Base-by-base conservation (phyloP, 2,797 vertebrate species). In the Bovichtus variegatus region DNA sequence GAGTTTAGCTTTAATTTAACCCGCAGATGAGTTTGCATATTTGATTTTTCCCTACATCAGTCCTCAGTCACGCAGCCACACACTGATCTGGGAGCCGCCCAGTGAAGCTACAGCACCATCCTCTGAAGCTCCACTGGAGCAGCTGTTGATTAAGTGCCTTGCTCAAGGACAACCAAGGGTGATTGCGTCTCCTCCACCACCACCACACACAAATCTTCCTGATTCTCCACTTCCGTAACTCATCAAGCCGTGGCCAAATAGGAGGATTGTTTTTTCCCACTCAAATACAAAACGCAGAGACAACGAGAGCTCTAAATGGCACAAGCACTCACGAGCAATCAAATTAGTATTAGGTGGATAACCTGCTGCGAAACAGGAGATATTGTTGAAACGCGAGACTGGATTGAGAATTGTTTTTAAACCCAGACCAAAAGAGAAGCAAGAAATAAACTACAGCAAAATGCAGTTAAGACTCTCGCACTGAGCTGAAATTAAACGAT, bases 81-180 rank as follows among this genome's bases (percentile, higher is more conserved):
- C 11, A 4, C 21, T 21, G 15, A 70, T 25, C 27, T 46, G 53
- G 34, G 53, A 47, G 21, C 19, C 19, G 1, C 47, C 44, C 62
- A 19, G 59, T 21, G 9, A 25, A 9, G 40, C 55, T n/a, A 19
- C 31, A 53, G 51, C 73, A 9, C 19, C 41, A 3, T 38, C 57
- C 19, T 51, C 73, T 47, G 54, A 62, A 53, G 68, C 73, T 49
- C 59, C 29, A n/a, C 47, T 15, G 60, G 29, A 69, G 73, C 70
- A 77, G 84, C 75, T 80, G 83, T 16, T 82, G 82, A 83, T 83
- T 64, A 81, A 80, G 81, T 83, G 79, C 81, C 78, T 89, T 89
- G 69, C 82, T 89, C 72, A 87, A 83, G 40, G 68, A 85, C 82
- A 62, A 16, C 10, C 71, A 54, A 15, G 73, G 62, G 59, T 82